Conservation (phyloP, 2,797 vertebrate genomes). For the Lindbergichthys nudifrons region DNA sequence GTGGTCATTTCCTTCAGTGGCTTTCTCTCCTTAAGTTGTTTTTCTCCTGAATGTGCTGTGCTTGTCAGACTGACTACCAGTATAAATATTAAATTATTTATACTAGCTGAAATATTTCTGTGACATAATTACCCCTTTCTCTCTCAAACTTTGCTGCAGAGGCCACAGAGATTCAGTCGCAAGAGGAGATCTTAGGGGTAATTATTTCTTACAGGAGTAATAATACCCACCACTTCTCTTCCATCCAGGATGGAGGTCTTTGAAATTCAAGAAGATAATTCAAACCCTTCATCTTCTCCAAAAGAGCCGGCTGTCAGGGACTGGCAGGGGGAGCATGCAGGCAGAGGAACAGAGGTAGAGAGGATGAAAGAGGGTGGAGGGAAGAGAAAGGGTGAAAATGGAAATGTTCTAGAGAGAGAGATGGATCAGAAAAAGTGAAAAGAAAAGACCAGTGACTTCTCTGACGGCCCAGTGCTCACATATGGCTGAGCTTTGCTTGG, state of each 20-base stretch:
- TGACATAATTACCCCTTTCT: constrained; percentile 65
- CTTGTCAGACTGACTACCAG: constrained; percentile 48
- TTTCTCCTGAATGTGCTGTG: constrained; percentile 39
- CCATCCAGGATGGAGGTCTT: constrained; percentile 53
- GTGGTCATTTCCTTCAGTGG: constrained; percentile 1
- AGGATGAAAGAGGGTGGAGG: constrained; percentile 3
- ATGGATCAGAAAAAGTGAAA: constrained; percentile 32
- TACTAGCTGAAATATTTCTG: constrained; percentile 61
- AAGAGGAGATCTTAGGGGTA: constrained; percentile 30
- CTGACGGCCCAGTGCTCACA: constrained; percentile 68
- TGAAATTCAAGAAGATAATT: constrained; percentile 71
- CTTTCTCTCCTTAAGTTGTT: constrained; percentile 44
- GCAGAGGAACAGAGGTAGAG: constrained; percentile 10
- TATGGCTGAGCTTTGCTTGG: constrained; percentile 82
- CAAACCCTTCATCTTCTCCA: constrained; percentile 56
- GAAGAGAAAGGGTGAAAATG: constrained; percentile 1
- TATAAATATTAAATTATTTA: constrained; percentile 60
- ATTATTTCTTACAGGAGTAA: constrained; percentile 61
- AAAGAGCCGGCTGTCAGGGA: constrained; percentile 50
- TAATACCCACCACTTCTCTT: constrained; percentile 53
- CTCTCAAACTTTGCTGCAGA: constrained; percentile 42
- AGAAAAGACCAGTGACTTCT: constrained; percentile 53
- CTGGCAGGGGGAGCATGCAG: constrained; percentile 31
- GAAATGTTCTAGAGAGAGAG: constrained; percentile 11
- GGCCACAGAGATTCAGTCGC: constrained; percentile 39